Conservation (phyloP, 2,113 vertebrate genomes). For the Lophius piscatorius region DNA sequence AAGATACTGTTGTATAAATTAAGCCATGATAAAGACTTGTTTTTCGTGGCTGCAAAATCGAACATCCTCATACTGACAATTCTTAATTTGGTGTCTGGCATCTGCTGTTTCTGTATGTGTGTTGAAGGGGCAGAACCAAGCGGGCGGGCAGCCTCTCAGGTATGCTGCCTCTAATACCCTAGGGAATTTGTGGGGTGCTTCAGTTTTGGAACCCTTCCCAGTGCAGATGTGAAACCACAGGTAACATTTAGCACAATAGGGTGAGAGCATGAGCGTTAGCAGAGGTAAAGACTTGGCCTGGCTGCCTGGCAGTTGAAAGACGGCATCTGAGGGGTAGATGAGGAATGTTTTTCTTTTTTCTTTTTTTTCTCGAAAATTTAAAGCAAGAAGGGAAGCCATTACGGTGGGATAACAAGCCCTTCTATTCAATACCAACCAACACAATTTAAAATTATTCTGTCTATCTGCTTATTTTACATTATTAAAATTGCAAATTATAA, state of each 20-base stretch:
- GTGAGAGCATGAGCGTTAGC: conserved; percentile 65
- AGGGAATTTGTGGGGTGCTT: conserved; percentile 43
- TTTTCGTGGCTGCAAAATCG: conserved; percentile 73
- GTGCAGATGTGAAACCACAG: conserved; percentile 73
- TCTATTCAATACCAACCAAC: background rate
- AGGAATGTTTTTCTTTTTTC: background rate
- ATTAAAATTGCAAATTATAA: too few species aligned
- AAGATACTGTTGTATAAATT: conserved; percentile 72
- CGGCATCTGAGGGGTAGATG: too few species aligned
- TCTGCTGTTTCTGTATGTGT: conserved; percentile 45
- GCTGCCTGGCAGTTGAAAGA: conserved; percentile 42
- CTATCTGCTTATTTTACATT: too few species aligned
- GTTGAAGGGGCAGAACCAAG: conserved; percentile 57
- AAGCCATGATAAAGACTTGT: conserved; percentile 74
- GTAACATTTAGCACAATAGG: conserved; percentile 75
- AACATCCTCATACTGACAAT: conserved; percentile 70
- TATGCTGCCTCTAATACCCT: conserved; percentile 56
- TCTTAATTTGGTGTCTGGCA: conserved; percentile 52
- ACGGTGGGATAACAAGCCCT: background rate
- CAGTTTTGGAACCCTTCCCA: conserved; percentile 73
- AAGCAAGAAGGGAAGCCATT: too few species aligned
- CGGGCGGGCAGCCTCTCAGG: conserved; percentile 57
- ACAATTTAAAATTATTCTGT: background rate
- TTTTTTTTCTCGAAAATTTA: too few species aligned
- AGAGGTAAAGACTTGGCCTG: conserved; percentile 72